Base-by-base conservation (phyloP, 2,797 vertebrate species). In the Pyrocephalus nanus region DNA sequence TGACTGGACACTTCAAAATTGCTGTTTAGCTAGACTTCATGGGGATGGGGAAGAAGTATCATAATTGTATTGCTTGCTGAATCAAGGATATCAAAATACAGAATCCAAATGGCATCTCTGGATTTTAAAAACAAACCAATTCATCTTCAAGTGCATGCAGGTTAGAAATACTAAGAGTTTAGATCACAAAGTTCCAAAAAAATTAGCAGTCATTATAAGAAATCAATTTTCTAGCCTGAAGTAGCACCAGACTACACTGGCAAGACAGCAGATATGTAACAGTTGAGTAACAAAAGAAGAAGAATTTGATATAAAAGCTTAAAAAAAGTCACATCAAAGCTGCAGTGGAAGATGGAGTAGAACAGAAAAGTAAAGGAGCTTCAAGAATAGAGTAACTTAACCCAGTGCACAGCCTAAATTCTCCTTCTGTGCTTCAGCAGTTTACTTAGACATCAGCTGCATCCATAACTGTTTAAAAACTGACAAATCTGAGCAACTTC, bases 401-500 rank as follows among this genome's bases (percentile, higher is more conserved):
- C 34, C 43, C 91, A 84, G 70, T 26, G 66, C 75, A 36, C 66
- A 77, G 77, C 64, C 36, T 58, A 72, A 90, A 86, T 51, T 86
- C 54, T 73, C 81, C 40, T 92, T 83, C 81, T 86, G 58, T 69
- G 72, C 84, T 70, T 54, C 87, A 93, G 87, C 69, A 94, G 78
- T 79, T 95, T 89, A 92, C 71, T 75, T 88, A 58, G 64, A 51
- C 82, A 85, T 88, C 87, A 51, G 69, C 73, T 78, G 66, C 87
- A 92, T 70, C 79, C 70, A 5, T 60, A 90, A 50, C 70, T 81
- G 87, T 86, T 93, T 81, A 86, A 93, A 96, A 93, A 73, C 66
- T 90, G 92, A 78, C 87, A 93, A 74, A 94, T 83, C 72, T 83
- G 85, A 93, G 87, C 85, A 92, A 84, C 92, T 95, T 95, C 73